Conservation (phyloP, 2,113 vertebrate species). For the Ranitomeya imitator region DNA sequence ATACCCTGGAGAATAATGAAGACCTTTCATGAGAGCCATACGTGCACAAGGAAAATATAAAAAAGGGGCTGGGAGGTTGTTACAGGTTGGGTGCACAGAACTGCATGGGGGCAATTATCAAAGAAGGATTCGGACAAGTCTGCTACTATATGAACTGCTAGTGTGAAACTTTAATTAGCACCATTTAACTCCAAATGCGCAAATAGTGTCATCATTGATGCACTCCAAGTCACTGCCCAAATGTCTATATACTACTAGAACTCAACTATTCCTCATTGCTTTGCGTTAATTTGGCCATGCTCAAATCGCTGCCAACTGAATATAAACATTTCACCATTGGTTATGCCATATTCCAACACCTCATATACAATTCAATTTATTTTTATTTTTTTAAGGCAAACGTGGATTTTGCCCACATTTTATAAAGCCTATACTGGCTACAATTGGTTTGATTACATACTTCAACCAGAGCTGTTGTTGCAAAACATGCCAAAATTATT, state of each 20-base stretch:
- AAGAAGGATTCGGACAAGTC: background rate
- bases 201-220: background rate
- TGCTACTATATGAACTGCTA: background rate
- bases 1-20: constrained; percentile 38
- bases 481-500: no score
- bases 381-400: no score
- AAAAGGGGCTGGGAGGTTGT: background rate
- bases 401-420: no score
- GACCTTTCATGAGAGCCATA: background rate
- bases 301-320: background rate
- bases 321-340: background rate
- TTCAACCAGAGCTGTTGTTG: no score
- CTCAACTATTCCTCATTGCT: background rate
- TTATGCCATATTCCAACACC: background rate
- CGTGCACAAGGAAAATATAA: background rate
- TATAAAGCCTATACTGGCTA: no score
- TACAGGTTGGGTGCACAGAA: background rate
- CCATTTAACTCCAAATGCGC: background rate
- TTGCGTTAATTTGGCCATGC: background rate
- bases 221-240: background rate
- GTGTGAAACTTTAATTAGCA: background rate
- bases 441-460: no score
- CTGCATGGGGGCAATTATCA: background rate
- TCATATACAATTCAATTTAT: background rate
- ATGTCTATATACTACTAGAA: background rate